Conservation (phyloP, 2,888 invertebrate species). For the Mesorhabditis sp. region DNA sequence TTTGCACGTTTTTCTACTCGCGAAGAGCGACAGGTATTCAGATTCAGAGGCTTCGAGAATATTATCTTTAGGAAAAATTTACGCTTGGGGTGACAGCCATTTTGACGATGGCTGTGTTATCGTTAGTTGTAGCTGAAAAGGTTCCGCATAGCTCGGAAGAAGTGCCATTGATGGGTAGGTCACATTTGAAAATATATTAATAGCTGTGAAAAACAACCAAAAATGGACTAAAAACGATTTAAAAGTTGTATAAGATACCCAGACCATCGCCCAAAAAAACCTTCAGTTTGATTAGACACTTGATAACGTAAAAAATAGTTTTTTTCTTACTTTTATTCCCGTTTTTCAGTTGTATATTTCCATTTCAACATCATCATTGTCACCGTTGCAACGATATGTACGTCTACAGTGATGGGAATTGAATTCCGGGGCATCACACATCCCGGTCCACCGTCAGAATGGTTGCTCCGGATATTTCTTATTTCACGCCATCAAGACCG, state of each 20-base stretch:
- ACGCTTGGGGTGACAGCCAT: slow-evolving; percentile 51
- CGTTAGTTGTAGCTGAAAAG: slow-evolving; percentile 48
- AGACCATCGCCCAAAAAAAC: too few species aligned
- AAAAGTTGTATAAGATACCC: too few species aligned
- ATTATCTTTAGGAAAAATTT: slow-evolving; percentile 38
- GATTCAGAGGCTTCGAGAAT: slow-evolving; percentile 10
- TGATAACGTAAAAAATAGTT: neutral
- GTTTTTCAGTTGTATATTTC: slow-evolving; percentile 45
- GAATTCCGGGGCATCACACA: slow-evolving; percentile 21
- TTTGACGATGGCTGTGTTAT: slow-evolving; percentile 47
- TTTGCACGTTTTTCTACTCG: slow-evolving; percentile 47
- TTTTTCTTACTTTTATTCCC: neutral
- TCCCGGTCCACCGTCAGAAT: neutral
- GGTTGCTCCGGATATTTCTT: slow-evolving; percentile 7
- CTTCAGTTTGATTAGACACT: too few species aligned
- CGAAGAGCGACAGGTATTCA: slow-evolving; percentile 42
- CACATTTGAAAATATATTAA: neutral
- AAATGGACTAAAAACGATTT: too few species aligned
- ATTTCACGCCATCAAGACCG: slow-evolving; percentile 4
- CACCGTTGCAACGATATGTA: slow-evolving; percentile 42
- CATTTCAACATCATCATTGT: slow-evolving; percentile 46
- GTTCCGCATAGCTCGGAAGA: slow-evolving; percentile 48
- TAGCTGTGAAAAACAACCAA: too few species aligned
- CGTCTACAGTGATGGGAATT: slow-evolving; percentile 43
- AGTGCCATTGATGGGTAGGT: slow-evolving; percentile 40